Base-by-base conservation (phyloP, 1,140 invertebrate species). In the Trinorchestia longiramus region DNA sequence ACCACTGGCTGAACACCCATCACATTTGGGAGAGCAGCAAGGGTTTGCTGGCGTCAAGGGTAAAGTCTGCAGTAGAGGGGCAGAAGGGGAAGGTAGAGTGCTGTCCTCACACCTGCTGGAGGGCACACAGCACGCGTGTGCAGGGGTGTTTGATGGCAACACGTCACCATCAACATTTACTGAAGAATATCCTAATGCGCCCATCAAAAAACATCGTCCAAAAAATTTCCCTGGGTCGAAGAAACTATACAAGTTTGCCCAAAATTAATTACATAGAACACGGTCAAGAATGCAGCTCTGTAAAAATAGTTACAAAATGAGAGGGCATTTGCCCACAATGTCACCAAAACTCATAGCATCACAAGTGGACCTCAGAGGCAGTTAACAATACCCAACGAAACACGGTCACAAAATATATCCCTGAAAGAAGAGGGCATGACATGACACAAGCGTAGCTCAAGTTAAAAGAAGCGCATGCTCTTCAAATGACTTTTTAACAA, bases 41-140 rank as follows among this genome's bases (percentile, higher is more conserved):
- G 44, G 92, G 36, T 45, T 94, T 43, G 36, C 92, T n/a, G 36
- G 43, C 11, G 43, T 19, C 44, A 47, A 45, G 41, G 92, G 92
- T 15, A 45, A 45, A 94, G 44, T 44, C 44, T 45, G 92, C 44
- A 43, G 92, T 40, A 47, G 92, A 94, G 92, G 92, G 92, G 92
- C 92, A 94, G 43, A 94, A 45, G 92, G 43, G 92, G 43, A 47
- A 36, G 92, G 44, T 44, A 94, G 36, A 47, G 36, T 44, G 43
- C 43, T 17, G 43, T 43, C 40, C 92, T 43, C 92, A 40, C 36
- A 42, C 92, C 40, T 44, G 43, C 36, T 8, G 36, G 44, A 45
- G 43, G 92, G 40, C 41, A 40, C 92, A 40, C 92, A 94, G 92
- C 92, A 77, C 8, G 62, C 43, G 92, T 45, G 41, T 45, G 40